Evolutionary conservation across 2,113 vertebrate genomes (phyloP).

Genomic region (Bettongia penicillata): DNA sequence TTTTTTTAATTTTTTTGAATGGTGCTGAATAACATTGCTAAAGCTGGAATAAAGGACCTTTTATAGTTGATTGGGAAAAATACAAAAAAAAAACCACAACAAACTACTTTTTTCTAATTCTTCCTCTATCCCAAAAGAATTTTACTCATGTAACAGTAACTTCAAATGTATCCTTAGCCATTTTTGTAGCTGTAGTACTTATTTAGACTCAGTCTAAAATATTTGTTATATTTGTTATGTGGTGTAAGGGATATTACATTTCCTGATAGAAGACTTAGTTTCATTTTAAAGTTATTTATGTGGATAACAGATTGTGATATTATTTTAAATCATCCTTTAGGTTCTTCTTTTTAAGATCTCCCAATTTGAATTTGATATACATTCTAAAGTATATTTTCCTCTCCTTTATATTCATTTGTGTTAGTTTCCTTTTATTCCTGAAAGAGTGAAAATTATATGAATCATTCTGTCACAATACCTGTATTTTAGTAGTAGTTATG

Average conservation of each 20-base stretch:
- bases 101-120: background rate
- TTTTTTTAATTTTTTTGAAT: background rate
- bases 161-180: background rate
- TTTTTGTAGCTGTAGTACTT: slow-evolving; percentile 13
- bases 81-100: background rate
- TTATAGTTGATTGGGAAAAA: slow-evolving; percentile 9
- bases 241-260: slow-evolving; percentile 1
- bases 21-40: background rate
- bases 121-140: background rate
- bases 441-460: background rate
- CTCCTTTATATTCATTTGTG: background rate
- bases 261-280: background rate
- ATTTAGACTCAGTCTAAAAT: slow-evolving; percentile 30
- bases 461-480: background rate
- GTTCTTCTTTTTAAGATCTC: slow-evolving; percentile 29
- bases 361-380: slow-evolving; percentile 47
- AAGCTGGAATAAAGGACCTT: slow-evolving; percentile 26
- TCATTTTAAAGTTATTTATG: background rate
- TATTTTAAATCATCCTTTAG: slow-evolving; percentile 2
- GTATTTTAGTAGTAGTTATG: slow-evolving; percentile 10
- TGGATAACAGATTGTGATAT: background rate
- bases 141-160: slow-evolving; percentile 13
- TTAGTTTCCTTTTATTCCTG: background rate
- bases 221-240: slow-evolving; percentile 9
- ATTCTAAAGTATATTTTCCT: slow-evolving; percentile 3